phyloP scores from a whole-genome alignment of 1,140 invertebrate species.

The Metopolophium dirhodum region DNA sequence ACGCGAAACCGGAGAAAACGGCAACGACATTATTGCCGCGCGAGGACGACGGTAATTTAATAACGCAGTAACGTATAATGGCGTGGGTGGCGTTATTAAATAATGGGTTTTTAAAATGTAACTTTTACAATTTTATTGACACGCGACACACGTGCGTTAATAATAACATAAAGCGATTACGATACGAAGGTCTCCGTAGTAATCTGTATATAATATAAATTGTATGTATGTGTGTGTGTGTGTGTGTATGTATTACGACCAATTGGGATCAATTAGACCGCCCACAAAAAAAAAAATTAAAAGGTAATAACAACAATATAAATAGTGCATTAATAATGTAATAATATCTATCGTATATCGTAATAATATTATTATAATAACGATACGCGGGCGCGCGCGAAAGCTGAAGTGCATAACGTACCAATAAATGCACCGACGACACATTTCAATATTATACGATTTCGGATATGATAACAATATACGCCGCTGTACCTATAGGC shows the following conservation, averaged over 20 bases:
- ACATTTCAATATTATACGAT: not conserved
- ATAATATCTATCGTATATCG: not conserved
- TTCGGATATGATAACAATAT: too few relatives aligned
- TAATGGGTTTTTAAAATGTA: slow-evolving; percentile 40
- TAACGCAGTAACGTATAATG: not conserved
- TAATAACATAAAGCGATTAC: slow-evolving; percentile 35
- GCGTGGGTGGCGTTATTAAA: slow-evolving; percentile 29
- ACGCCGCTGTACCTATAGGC: too few relatives aligned
- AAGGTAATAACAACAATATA: not conserved
- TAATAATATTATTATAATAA: not conserved
- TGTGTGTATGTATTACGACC: too few relatives aligned
- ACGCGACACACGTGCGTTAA: not conserved
- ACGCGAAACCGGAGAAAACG: not conserved
- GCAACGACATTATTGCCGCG: not conserved
- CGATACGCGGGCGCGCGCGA: too few relatives aligned
- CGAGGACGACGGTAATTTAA: not conserved
- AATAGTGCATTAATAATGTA: not conserved
- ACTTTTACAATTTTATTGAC: slow-evolving; percentile 38
- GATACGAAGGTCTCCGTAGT: not conserved
- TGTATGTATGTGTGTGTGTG: not conserved
- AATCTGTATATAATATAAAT: not conserved
- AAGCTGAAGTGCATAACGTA: not conserved
- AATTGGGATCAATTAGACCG: slow-evolving; percentile 41
- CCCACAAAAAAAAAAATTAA: slow-evolving; percentile 11
- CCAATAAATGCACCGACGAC: not conserved